Conservation (phyloP, 2,888 invertebrate species). For the Cheilosia vulpina region DNA sequence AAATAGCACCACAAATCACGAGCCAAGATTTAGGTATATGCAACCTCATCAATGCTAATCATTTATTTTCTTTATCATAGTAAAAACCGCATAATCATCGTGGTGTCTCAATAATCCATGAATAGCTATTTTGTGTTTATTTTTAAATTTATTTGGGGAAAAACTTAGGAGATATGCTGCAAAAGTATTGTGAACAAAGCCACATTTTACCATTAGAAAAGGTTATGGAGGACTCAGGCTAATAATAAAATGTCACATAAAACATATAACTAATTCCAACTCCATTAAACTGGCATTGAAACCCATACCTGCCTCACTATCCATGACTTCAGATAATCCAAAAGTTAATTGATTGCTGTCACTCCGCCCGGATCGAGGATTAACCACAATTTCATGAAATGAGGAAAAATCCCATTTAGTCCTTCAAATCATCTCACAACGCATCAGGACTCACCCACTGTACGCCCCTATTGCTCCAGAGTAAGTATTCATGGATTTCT, state of each 20-base stretch:
- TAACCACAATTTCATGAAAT: slow-evolving; percentile 61
- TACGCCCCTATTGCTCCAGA: not conserved
- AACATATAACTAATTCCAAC: slow-evolving; percentile 28
- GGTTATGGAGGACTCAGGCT: not conserved
- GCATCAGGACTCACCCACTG: slow-evolving; percentile 1
- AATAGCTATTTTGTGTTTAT: slow-evolving; percentile 34
- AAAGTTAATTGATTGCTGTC: slow-evolving; percentile 68
- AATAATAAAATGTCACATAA: slow-evolving; percentile 26
- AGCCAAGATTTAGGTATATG: slow-evolving; percentile 12
- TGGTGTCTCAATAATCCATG: slow-evolving; percentile 39
- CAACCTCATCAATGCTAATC: slow-evolving; percentile 44
- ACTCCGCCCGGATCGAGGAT: slow-evolving; percentile 51
- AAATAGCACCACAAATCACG: slow-evolving; percentile 29
- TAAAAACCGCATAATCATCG: slow-evolving; percentile 27
- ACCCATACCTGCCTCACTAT: slow-evolving; percentile 25
- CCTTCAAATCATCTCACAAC: slow-evolving; percentile 44
- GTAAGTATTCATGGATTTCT: slow-evolving; percentile 12
- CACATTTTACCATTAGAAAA: too few relatives aligned
- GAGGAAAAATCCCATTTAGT: slow-evolving; percentile 59
- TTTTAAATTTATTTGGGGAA: slow-evolving; percentile 11
- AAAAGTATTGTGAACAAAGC: not conserved
- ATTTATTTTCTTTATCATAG: slow-evolving; percentile 37
- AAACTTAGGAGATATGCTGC: not conserved
- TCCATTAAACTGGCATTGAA: slow-evolving; percentile 37
- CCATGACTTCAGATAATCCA: slow-evolving; percentile 29